A percentile compares a stretch with the other conserved stretches of the same genome.
Evolutionary conservation across 2,888 invertebrate genomes (phyloP).

Genomic region (Polymixis flavicincta): DNA sequence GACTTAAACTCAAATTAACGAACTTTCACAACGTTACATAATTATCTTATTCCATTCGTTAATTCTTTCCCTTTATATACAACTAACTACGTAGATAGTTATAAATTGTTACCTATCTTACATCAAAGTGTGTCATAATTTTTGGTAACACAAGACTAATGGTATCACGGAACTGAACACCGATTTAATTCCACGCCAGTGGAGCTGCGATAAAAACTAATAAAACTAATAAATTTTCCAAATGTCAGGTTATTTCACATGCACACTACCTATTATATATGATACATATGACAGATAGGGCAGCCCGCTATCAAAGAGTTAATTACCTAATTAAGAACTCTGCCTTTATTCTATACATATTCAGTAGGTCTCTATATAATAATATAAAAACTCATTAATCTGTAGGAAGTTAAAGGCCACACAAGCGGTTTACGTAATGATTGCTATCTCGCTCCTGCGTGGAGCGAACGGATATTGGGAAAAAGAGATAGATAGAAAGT

Average conservation of each 20-base stretch:
- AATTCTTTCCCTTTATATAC: constrained; percentile 25
- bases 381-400: constrained; percentile 77
- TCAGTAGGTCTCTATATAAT: constrained; percentile 70
- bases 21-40: constrained; percentile 38
- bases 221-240: constrained; percentile 59
- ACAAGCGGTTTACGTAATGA: constrained; percentile 72
- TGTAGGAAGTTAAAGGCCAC: constrained; percentile 76
- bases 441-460: constrained; percentile 74
- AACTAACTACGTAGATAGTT: constrained; percentile 21
- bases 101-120: constrained; percentile 47
- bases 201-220: constrained; percentile 51
- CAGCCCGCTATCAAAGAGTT: constrained; percentile 65
- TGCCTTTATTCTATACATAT: constrained; percentile 70
- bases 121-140: constrained; percentile 61
- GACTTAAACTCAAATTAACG: constrained; percentile 32
- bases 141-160: constrained; percentile 53
- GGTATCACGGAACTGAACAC: constrained; percentile 50
- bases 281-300: constrained; percentile 62
- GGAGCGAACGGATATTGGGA: constrained; percentile 63
- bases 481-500: constrained; percentile 84
- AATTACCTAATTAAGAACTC: constrained; percentile 75
- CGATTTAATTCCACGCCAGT: constrained; percentile 53
- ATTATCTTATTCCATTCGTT: constrained; percentile 44
- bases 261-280: constrained; percentile 50
- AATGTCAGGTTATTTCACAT: constrained; percentile 54